Conservation (phyloP, 2,113 vertebrate species). For the Hiodon tergisus region DNA sequence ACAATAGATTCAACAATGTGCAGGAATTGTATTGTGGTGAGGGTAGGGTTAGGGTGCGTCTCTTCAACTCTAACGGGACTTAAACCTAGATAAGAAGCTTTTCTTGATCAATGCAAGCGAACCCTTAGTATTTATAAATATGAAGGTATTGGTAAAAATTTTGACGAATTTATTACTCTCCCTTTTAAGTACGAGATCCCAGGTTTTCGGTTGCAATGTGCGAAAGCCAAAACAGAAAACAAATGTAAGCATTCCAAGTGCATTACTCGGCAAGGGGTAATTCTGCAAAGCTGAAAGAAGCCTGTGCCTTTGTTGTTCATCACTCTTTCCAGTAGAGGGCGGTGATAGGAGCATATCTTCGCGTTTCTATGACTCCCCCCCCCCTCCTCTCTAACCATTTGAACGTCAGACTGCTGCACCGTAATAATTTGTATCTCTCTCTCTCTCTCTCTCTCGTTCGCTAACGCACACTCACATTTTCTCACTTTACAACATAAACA, state of each 20-base stretch:
- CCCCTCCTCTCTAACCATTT: neutral
- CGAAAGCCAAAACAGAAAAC: neutral
- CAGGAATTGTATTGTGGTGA: too few species aligned
- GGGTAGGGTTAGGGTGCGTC: too few species aligned
- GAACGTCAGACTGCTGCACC: slow-evolving; percentile 22
- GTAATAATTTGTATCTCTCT: slow-evolving; percentile 12
- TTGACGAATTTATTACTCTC: neutral
- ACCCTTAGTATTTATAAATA: neutral
- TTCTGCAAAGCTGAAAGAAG: neutral
- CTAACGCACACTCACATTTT: slow-evolving; percentile 15
- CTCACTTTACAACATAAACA: slow-evolving; percentile 19
- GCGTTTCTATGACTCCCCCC: neutral
- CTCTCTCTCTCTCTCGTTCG: slow-evolving; percentile 6
- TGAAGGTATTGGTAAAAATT: neutral
- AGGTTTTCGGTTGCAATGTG: neutral
- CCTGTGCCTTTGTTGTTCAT: neutral
- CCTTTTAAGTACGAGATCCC: neutral
- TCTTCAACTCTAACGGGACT: too few species aligned
- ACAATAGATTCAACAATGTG: too few species aligned
- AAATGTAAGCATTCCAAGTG: neutral
- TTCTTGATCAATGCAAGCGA: too few species aligned
- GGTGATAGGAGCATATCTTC: slow-evolving; percentile 20
- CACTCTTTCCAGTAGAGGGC: slow-evolving; percentile 35
- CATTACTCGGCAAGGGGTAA: neutral
- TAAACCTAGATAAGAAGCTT: too few species aligned